Evolutionary conservation across 2,797 vertebrate genomes (phyloP).

Genomic region (Periparus ater): DNA sequence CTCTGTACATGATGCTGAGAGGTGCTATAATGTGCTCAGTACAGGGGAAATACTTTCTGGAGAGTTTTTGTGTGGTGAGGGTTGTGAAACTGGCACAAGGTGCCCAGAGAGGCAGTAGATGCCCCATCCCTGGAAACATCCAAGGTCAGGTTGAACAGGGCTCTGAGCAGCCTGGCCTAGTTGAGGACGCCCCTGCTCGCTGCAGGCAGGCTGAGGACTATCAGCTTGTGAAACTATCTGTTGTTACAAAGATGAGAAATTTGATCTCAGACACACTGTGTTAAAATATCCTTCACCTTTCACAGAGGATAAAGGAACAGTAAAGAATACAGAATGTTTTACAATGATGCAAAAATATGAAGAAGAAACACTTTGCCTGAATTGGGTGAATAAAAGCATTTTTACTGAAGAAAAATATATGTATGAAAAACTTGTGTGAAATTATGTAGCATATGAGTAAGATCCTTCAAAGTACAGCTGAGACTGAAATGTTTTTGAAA

Average conservation of each 20-base stretch:
- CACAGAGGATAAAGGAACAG: neutral
- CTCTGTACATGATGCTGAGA: neutral
- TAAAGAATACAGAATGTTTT: neutral
- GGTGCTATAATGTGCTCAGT: neutral
- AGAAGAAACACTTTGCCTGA: neutral
- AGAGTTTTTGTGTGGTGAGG: neutral
- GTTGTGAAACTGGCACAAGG: neutral
- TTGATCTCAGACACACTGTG: neutral
- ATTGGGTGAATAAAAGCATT: constrained; percentile 26
- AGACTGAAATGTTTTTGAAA: neutral
- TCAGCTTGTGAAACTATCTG: neutral
- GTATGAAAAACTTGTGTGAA: neutral
- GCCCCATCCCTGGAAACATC: neutral
- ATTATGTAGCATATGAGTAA: neutral
- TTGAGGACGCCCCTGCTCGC: neutral
- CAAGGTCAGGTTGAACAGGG: neutral
- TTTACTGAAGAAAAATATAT: constrained; percentile 50
- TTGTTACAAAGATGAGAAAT: neutral
- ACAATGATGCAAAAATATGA: neutral
- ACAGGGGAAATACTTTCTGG: neutral
- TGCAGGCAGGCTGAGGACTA: neutral
- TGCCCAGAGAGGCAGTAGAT: neutral
- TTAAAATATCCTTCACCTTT: neutral
- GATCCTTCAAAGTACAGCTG: neutral
- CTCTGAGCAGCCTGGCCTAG: neutral